These are phyloP conservation scores for Papilio machaon DNA, from an alignment of 1,140 invertebrate species.

Conservation along the genomic window DNA sequence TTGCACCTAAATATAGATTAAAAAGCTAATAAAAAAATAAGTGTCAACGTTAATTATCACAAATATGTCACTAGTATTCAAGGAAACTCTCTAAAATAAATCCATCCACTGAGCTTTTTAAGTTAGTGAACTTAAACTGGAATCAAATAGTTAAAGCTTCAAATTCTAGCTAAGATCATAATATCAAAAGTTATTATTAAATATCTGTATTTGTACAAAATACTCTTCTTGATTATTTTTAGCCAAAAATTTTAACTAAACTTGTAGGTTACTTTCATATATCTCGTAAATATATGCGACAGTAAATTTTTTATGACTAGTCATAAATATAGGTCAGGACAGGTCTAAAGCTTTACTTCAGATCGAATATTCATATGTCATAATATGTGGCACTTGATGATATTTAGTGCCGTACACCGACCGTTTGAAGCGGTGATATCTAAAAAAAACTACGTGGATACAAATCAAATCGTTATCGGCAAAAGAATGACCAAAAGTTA, in stretches of 20 bases:
- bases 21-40: not conserved
- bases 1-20: not conserved
- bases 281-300: not conserved
- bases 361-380: not conserved
- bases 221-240: not conserved
- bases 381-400: not conserved
- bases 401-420: not conserved
- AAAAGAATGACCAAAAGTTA: too few relatives aligned
- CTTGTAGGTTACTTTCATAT: not conserved
- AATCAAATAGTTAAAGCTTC: not conserved
- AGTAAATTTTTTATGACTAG: conserved; percentile 5
- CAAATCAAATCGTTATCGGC: too few relatives aligned
- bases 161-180: not conserved
- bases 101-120: not conserved
- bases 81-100: not conserved
- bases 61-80: not conserved
- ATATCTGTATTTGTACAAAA: not conserved
- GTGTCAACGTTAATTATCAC: not conserved
- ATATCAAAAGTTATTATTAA: too few relatives aligned
- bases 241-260: not conserved
- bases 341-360: not conserved
- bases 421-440: too few relatives aligned
- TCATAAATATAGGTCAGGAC: not conserved
- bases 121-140: not conserved
- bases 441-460: too few relatives aligned